Conservation (phyloP, 2,888 invertebrate genomes). For the Chaetoderma sp. region DNA sequence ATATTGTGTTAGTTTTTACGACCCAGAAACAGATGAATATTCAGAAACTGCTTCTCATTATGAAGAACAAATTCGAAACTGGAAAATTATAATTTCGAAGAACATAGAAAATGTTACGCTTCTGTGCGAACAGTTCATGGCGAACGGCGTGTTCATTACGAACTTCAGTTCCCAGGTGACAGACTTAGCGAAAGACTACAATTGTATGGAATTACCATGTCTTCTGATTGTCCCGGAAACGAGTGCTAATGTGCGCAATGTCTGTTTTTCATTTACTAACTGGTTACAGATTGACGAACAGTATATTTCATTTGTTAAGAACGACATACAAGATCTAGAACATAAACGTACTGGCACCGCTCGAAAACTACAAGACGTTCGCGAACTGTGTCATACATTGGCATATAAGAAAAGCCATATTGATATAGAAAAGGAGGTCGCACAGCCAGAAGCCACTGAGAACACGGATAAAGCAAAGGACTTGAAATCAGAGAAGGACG, state of each 20-base stretch:
- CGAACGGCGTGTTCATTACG: slow-evolving; percentile 39
- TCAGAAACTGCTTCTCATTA: slow-evolving; percentile 58
- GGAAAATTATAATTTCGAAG: slow-evolving; percentile 40
- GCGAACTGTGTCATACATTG: slow-evolving; percentile 50
- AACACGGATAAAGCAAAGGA: slow-evolving; percentile 48
- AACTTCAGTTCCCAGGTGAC: slow-evolving; percentile 46
- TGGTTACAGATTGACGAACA: slow-evolving; percentile 61
- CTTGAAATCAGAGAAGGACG: slow-evolving; percentile 27
- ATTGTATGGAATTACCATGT: slow-evolving; percentile 53
- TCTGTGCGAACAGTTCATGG: slow-evolving; percentile 44
- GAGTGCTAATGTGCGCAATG: slow-evolving; percentile 52
- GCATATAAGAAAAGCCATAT: slow-evolving; percentile 50
- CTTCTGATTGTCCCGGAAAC: slow-evolving; percentile 59
- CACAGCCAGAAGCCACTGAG: slow-evolving; percentile 37
- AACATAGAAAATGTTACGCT: slow-evolving; percentile 42
- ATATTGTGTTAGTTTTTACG: slow-evolving; percentile 63
- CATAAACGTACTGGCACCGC: slow-evolving; percentile 46
- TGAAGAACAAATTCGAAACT: slow-evolving; percentile 49
- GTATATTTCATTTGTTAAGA: slow-evolving; percentile 52
- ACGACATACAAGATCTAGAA: slow-evolving; percentile 53
- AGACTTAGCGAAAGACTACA: slow-evolving; percentile 46
- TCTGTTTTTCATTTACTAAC: slow-evolving; percentile 46
- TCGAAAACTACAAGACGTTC: slow-evolving; percentile 43
- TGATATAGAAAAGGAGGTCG: slow-evolving; percentile 47
- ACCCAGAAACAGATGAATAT: slow-evolving; percentile 45